Conservation (phyloP, 1,140 invertebrate genomes). For the Thaumatotibia leucotreta region DNA sequence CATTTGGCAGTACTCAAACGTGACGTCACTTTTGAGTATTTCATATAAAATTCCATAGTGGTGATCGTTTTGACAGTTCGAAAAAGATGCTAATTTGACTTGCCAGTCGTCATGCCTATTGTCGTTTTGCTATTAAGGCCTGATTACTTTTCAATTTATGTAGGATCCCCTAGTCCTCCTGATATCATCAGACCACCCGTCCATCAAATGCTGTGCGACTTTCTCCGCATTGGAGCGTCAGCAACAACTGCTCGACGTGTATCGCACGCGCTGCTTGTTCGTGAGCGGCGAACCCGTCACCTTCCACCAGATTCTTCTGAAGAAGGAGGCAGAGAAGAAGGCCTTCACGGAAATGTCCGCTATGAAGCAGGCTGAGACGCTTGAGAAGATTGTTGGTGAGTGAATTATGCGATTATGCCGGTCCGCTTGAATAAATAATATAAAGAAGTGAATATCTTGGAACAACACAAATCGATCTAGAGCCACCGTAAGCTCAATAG, state of each 20-base stretch:
- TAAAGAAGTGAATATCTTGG: too few species aligned
- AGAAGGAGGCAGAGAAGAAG: constrained; percentile 64
- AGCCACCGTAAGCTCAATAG: too few species aligned
- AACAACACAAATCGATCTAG: too few species aligned
- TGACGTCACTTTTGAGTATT: too few species aligned
- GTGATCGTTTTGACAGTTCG: too few species aligned
- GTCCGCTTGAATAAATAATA: too few species aligned
- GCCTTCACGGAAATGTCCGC: constrained; percentile 72
- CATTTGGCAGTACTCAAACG: too few species aligned
- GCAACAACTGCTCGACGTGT: constrained; percentile 71
- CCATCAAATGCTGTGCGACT: constrained; percentile 76
- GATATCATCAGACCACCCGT: constrained; percentile 74
- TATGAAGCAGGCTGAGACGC: constrained; percentile 69
- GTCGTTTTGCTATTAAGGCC: too few species aligned
- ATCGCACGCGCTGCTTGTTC: constrained; percentile 68
- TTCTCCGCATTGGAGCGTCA: constrained; percentile 75
- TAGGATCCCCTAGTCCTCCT: constrained; percentile 78
- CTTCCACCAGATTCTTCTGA: constrained; percentile 62
- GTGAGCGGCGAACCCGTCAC: constrained; percentile 66
- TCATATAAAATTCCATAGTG: too few species aligned
- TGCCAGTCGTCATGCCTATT: too few species aligned
- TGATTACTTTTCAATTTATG: too few species aligned
- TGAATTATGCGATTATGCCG: neutral
- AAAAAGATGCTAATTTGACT: too few species aligned
- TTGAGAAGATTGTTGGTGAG: constrained; percentile 72